These are phyloP conservation scores for Eilema depressum DNA, from an alignment of 2,888 invertebrate genomes.

Conservation along the genomic window DNA sequence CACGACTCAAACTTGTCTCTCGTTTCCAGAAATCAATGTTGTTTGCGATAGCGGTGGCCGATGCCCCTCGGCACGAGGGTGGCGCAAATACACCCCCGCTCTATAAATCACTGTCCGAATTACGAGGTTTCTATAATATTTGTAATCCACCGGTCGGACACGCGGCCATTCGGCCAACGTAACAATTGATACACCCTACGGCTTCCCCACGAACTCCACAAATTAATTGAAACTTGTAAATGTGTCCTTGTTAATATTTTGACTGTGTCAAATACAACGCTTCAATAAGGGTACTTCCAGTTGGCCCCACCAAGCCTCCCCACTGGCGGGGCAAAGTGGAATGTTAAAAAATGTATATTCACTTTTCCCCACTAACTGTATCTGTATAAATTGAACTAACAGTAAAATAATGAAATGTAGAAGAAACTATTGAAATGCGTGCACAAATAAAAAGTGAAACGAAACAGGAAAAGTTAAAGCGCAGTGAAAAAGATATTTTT, in stretches of 20 bases:
- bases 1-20: constrained; percentile 70
- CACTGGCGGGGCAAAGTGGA: too few relatives aligned
- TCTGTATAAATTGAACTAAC: not conserved
- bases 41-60: constrained; percentile 74
- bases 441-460: not conserved
- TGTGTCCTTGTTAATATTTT: constrained; percentile 65
- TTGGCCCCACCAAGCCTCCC: too few relatives aligned
- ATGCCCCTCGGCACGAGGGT: constrained; percentile 75
- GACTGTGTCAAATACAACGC: constrained; percentile 50
- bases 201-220: constrained; percentile 48
- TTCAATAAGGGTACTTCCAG: too few relatives aligned
- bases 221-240: constrained; percentile 74
- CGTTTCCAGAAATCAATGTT: constrained; percentile 84
- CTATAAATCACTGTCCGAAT: constrained; percentile 87
- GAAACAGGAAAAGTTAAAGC: not conserved
- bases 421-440: not conserved
- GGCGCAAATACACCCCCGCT: constrained; percentile 82
- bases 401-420: not conserved
- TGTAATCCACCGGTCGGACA: constrained; percentile 73
- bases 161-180: constrained; percentile 60
- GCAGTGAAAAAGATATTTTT: not conserved
- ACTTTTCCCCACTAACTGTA: too few relatives aligned
- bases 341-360: too few relatives aligned
- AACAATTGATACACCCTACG: constrained; percentile 72
- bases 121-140: constrained; percentile 84